phyloP scores from a whole-genome alignment of 1,140 invertebrate species.

The Globodera ellingtonae region DNA sequence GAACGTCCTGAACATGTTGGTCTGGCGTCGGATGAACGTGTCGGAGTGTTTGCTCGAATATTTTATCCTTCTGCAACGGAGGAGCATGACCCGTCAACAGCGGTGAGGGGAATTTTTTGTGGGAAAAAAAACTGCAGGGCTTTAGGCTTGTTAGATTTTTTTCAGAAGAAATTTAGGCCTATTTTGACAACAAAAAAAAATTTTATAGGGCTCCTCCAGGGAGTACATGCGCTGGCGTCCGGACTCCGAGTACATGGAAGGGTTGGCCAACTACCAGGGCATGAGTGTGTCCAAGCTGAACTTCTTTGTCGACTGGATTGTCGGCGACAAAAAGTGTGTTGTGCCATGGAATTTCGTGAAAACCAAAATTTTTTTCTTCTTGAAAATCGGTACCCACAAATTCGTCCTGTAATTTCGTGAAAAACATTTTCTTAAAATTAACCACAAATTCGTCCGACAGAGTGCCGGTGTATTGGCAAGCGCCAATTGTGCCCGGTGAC shows the following conservation, averaged over 20 bases:
- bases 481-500: slow-evolving; percentile 52
- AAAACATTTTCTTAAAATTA: neutral
- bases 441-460: neutral
- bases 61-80: slow-evolving; percentile 18
- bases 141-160: too few relatives aligned
- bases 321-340: neutral
- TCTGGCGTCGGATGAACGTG: neutral
- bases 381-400: neutral
- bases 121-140: too few relatives aligned
- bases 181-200: too few relatives aligned
- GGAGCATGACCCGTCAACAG: too few relatives aligned
- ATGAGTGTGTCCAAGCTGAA: slow-evolving; percentile 5
- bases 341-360: too few relatives aligned
- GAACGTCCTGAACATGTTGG: neutral
- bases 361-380: neutral
- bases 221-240: neutral
- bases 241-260: slow-evolving; percentile 8
- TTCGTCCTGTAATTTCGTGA: neutral
- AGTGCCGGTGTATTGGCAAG: slow-evolving; percentile 34
- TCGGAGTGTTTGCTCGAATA: slow-evolving; percentile 33
- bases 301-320: slow-evolving; percentile 2
- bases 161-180: too few relatives aligned
- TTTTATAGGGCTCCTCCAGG: too few relatives aligned
- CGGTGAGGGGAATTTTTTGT: too few relatives aligned
- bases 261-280: neutral